A percentile compares a stretch with the other conserved stretches of the same genome.
phyloP scores from a whole-genome alignment of 2,888 invertebrate genomes.

The Mythimna albipuncta region DNA sequence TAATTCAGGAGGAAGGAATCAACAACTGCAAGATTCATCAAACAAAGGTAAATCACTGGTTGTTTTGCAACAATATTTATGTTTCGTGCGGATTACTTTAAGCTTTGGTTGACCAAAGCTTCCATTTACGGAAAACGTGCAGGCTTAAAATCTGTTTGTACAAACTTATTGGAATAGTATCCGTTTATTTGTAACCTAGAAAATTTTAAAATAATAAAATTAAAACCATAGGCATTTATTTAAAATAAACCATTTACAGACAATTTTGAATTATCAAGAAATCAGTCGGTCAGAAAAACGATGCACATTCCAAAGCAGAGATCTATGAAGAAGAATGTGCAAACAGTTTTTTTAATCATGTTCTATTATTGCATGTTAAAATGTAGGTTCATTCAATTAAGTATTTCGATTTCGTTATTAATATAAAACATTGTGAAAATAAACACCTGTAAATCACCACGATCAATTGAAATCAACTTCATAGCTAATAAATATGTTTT shows the following conservation, averaged over 20 bases:
- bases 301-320: too few relatives aligned
- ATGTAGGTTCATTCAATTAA: not conserved
- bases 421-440: constrained; percentile 23
- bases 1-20: constrained; percentile 14
- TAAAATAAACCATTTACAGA: too few relatives aligned
- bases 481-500: constrained; percentile 45
- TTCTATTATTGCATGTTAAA: not conserved
- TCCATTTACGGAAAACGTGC: not conserved
- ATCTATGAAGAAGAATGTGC: too few relatives aligned
- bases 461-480: constrained; percentile 43
- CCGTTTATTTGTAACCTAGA: not conserved
- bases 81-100: constrained; percentile 1
- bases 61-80: constrained; percentile 39
- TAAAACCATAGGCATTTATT: too few relatives aligned
- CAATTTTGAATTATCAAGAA: too few relatives aligned
- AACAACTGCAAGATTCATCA: constrained; percentile 16
- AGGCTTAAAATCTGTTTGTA: not conserved
- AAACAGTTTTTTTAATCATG: not conserved
- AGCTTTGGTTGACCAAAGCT: not conserved
- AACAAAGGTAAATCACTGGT: constrained; percentile 32
- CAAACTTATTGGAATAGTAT: not conserved
- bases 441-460: constrained; percentile 47
- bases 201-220: not conserved
- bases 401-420: constrained; percentile 16
- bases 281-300: too few relatives aligned